phyloP scores from a whole-genome alignment of 1,140 invertebrate genomes.

The Cephus cinctus region DNA sequence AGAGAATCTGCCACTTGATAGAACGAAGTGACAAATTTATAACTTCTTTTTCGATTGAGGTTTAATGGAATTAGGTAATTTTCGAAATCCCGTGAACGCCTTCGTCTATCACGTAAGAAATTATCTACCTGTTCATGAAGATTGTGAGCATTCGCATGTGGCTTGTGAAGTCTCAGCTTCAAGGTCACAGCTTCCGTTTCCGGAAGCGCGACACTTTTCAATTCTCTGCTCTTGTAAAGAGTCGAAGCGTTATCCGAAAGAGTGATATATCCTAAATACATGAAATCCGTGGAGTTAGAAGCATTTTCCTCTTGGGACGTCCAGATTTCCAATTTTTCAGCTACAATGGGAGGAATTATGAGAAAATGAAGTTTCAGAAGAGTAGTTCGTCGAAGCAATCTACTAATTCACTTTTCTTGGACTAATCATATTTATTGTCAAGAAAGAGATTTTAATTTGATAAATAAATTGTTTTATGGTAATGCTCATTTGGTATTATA shows the following conservation, averaged over 20 bases:
- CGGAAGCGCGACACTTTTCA: constrained; percentile 81
- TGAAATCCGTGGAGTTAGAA: constrained; percentile 56
- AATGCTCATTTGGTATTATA: constrained; percentile 12
- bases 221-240: constrained; percentile 79
- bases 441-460: neutral
- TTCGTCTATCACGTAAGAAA: too few relatives aligned
- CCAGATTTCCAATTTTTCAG: constrained; percentile 65
- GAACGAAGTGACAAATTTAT: too few relatives aligned
- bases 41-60: too few relatives aligned
- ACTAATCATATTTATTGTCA: too few relatives aligned
- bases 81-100: too few relatives aligned
- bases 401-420: too few relatives aligned
- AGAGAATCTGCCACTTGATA: too few relatives aligned
- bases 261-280: constrained; percentile 77
- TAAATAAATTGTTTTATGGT: constrained; percentile 22
- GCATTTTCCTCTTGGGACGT: constrained; percentile 49
- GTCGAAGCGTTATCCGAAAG: constrained; percentile 80
- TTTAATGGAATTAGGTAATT: too few relatives aligned
- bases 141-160: constrained; percentile 74
- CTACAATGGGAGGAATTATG: constrained; percentile 35
- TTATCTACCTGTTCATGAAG: constrained; percentile 75
- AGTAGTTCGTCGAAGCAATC: too few relatives aligned
- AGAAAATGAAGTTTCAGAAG: too few relatives aligned
- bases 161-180: constrained; percentile 80
- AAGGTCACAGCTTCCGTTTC: constrained; percentile 78